Base-by-base conservation (phyloP, 1,140 invertebrate genomes). In the Rhyacophila brunnea region DNA sequence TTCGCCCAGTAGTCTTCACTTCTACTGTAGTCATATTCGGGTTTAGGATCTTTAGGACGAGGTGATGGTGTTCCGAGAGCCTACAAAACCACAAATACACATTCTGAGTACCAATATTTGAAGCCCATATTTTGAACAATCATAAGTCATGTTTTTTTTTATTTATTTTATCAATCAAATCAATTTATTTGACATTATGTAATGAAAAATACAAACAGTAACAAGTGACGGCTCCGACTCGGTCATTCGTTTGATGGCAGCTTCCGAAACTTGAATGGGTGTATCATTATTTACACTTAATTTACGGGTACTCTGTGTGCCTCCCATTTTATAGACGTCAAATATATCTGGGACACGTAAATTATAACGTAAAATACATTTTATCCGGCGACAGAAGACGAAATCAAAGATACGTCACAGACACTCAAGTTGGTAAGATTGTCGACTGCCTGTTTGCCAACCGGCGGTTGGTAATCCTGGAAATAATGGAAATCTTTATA, bases 1-100 rank as follows among this genome's bases (percentile, higher is more conserved):
- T 71, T 72, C 17, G 75, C 69, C 81, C 81, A 84, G 64, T 83
- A 83, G 6, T 72, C 62, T 63, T 83, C 77, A 58, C 43, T 55
- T 13, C 38, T 45, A 18, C 40, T 49, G n/a, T 44, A 50, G 38
- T 65, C 58, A 32, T 61, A 53, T 15, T 64, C 48, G 13, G 62
- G 45, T 53, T 54, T 59, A 43, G 20, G 56, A 28, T 48, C 49
- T 46, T 52, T 51, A 34, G 46, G 47, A 40, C 18, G 23, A 1
- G 51, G 45, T 9, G 32, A 15, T 3, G 38, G 38, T 40, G 38
- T 40, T 40, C 38, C 15, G 4, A n/a, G 38, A 11, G 38, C 11
- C 38, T 40, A 11, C 11, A 35, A 35, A n/a, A n/a, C n/a, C n/a
- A n/a, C n/a, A n/a, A n/a, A n/a, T n/a, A n/a, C n/a, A n/a, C 7